phyloP scores from a whole-genome alignment of 2,113 vertebrate genomes.

The Hirundichthys speculiger region DNA sequence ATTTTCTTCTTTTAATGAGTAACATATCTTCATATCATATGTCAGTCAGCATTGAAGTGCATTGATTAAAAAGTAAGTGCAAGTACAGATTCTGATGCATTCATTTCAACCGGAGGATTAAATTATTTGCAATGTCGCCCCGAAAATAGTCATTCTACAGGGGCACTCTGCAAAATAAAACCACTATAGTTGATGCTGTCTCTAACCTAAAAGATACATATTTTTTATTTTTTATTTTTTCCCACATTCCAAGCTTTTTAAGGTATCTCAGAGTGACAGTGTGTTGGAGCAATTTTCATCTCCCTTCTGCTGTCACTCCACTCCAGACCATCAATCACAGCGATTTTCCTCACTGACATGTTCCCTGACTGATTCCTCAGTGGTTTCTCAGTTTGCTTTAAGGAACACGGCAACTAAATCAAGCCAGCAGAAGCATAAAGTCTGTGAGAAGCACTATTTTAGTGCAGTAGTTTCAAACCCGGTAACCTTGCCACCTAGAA shows the following conservation, averaged over 20 bases:
- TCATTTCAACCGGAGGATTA: constrained; percentile 85
- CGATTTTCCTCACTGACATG: constrained; percentile 60
- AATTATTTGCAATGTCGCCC: constrained; percentile 74
- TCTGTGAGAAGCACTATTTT: constrained; percentile 83
- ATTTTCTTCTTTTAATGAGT: constrained; percentile 76
- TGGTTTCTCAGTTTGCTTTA: constrained; percentile 55
- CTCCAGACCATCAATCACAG: constrained; percentile 59
- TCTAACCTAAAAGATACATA: constrained; percentile 92
- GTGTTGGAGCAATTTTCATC: constrained; percentile 56
- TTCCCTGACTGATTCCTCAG: constrained; percentile 72
- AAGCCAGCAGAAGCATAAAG: constrained; percentile 73
- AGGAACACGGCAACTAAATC: constrained; percentile 70
- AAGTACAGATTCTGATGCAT: constrained; percentile 96
- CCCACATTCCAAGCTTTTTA: constrained; percentile 69
- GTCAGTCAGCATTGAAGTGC: constrained; percentile 90
- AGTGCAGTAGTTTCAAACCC: constrained; percentile 80
- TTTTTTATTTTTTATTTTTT: constrained; percentile 27
- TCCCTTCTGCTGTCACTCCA: constrained; percentile 55
- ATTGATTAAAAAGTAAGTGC: constrained; percentile 96
- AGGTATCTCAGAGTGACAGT: constrained; percentile 70
- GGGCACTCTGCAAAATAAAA: constrained; percentile 78
- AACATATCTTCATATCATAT: constrained; percentile 85
- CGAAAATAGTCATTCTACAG: constrained; percentile 80
- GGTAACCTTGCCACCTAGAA: constrained; percentile 73
- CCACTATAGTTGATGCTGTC: constrained; percentile 88